Evolutionary conservation across 2,113 vertebrate genomes (phyloP).

Genomic region (Percina caprodes): DNA sequence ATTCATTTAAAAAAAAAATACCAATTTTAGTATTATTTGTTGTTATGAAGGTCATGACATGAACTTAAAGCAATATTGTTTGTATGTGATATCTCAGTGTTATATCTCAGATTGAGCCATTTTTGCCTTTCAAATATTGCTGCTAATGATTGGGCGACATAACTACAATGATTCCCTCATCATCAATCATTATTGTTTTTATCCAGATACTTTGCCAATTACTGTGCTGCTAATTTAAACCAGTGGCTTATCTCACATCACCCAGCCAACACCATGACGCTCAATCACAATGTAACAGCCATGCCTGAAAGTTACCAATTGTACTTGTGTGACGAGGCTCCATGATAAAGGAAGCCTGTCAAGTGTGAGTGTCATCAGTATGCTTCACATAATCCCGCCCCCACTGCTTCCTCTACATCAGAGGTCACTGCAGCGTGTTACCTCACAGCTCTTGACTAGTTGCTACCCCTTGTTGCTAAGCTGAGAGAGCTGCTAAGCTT

Average conservation of each 20-base stretch:
- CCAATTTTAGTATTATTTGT: neutral
- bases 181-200: neutral
- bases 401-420: slow-evolving; percentile 65
- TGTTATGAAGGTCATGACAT: neutral
- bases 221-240: slow-evolving; percentile 33
- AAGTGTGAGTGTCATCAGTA: slow-evolving; percentile 55
- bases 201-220: neutral
- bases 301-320: slow-evolving; percentile 11
- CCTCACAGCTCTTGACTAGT: slow-evolving; percentile 67
- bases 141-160: slow-evolving; percentile 1
- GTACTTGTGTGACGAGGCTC: slow-evolving; percentile 13
- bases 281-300: slow-evolving; percentile 23
- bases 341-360: slow-evolving; percentile 32
- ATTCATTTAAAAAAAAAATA: neutral
- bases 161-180: neutral
- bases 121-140: slow-evolving; percentile 5
- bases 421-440: slow-evolving; percentile 73
- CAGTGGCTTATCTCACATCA: slow-evolving; percentile 42
- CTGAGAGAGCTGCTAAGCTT: slow-evolving; percentile 68
- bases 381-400: slow-evolving; percentile 54
- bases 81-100: neutral
- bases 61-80: neutral
- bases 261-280: slow-evolving; percentile 7
- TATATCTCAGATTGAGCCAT: slow-evolving; percentile 26
- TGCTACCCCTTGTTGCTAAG: slow-evolving; percentile 79